Conservation (phyloP, 2,888 invertebrate genomes). For the Raillietiella orientalis region DNA sequence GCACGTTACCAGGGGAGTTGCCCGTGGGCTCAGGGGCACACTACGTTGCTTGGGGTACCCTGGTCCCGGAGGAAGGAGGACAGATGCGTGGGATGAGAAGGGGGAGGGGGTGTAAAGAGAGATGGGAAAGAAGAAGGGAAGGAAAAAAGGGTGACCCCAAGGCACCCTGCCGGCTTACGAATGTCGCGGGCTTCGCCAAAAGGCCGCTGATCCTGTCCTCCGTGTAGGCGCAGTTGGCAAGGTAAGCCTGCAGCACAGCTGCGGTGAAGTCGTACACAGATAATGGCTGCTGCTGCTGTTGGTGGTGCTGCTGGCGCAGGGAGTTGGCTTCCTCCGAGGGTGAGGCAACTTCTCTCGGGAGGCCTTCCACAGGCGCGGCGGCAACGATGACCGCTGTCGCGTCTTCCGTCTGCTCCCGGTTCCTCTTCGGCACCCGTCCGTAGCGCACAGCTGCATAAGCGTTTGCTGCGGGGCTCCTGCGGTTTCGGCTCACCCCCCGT, state of each 20-base stretch:
- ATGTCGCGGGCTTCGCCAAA: constrained; percentile 29
- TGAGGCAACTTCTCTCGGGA: background rate
- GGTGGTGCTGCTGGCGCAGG: constrained; percentile 6
- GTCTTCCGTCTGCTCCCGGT: constrained; percentile 35
- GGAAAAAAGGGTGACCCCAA: no score
- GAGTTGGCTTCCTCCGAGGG: no score
- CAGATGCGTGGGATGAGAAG: no score
- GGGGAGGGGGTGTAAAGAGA: no score
- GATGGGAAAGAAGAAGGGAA: no score
- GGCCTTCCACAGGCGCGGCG: background rate
- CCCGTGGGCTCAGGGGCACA: no score
- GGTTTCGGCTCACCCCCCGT: no score
- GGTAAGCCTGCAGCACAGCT: constrained; percentile 30
- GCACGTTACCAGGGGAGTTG: no score
- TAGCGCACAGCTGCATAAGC: constrained; percentile 52
- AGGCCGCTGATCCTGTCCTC: constrained; percentile 42
- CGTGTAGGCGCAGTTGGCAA: constrained; percentile 54
- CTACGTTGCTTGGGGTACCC: no score
- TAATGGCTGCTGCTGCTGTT: constrained; percentile 13
- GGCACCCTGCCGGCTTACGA: no score
- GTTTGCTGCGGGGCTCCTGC: background rate
- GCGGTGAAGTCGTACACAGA: constrained; percentile 17
- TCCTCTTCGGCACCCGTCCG: constrained; percentile 77
- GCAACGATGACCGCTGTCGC: constrained; percentile 14
- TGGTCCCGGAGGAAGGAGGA: no score